Conservation (phyloP, 2,888 invertebrate genomes). For the Neoitamus cyanurus region DNA sequence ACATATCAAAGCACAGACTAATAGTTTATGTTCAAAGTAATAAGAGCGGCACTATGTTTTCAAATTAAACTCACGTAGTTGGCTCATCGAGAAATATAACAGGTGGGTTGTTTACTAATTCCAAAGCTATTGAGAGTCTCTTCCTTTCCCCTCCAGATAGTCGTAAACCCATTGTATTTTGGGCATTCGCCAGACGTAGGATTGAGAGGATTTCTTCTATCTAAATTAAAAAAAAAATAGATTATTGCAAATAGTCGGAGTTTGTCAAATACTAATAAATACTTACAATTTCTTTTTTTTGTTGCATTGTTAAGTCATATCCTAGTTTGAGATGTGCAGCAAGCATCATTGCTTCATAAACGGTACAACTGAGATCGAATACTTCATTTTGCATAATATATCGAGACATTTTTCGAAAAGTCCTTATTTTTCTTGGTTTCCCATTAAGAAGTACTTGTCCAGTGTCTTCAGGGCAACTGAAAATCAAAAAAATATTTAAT, state of each 20-base stretch:
- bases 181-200: constrained; percentile 78
- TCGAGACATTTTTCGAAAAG: constrained; percentile 88
- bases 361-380: constrained; percentile 86
- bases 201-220: constrained; percentile 87
- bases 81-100: constrained; percentile 96
- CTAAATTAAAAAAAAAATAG: constrained; percentile 68
- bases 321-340: constrained; percentile 92
- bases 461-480: constrained; percentile 74
- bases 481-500: no score
- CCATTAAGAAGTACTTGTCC: constrained; percentile 86
- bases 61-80: constrained; percentile 80
- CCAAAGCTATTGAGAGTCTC: constrained; percentile 91
- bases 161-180: constrained; percentile 77
- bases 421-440: constrained; percentile 76
- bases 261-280: neutral
- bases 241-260: neutral
- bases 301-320: constrained; percentile 69
- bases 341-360: constrained; percentile 87
- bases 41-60: no score
- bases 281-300: constrained; percentile 77
- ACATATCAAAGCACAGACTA: no score
- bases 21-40: no score
- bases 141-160: constrained; percentile 95
- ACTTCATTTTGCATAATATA: constrained; percentile 97
- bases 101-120: constrained; percentile 92